A percentile compares a stretch with the other conserved stretches of the same genome.
phyloP scores from a whole-genome alignment of 2,113 vertebrate species.

The Cromileptes altivelis region DNA sequence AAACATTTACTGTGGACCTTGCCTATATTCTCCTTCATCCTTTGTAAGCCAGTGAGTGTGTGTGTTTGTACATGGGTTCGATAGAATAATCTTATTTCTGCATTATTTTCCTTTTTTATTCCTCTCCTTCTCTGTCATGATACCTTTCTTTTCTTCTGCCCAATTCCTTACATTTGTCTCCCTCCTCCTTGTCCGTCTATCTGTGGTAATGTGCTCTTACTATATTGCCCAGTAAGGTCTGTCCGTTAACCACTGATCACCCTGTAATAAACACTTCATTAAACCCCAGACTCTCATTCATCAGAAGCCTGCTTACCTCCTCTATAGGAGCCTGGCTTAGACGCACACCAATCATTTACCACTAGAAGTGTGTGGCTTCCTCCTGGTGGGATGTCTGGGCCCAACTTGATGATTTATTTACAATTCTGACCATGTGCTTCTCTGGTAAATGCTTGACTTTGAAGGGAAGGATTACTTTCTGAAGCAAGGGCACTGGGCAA shows the following conservation, averaged over 20 bases:
- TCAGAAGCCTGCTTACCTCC: conserved; percentile 62
- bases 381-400: conserved; percentile 48
- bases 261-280: conserved; percentile 82
- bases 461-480: conserved; percentile 60
- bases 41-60: not conserved
- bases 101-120: not conserved
- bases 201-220: conserved; percentile 34
- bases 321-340: conserved; percentile 60
- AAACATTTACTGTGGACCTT: conserved; percentile 2
- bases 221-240: conserved; percentile 55
- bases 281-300: conserved; percentile 77
- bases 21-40: not conserved
- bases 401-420: conserved; percentile 71
- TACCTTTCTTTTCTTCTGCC: not conserved
- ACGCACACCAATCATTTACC: conserved; percentile 61
- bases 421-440: conserved; percentile 68
- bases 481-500: conserved; percentile 52
- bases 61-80: not conserved
- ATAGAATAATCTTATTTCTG: not conserved
- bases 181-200: conserved; percentile 15
- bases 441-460: conserved; percentile 59
- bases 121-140: not conserved
- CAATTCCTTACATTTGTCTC: conserved; percentile 1
- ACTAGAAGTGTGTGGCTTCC: conserved; percentile 43
- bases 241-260: conserved; percentile 70